Evolutionary conservation across 2,888 invertebrate genomes (phyloP).

Genomic region (Ochropleura plecta): DNA sequence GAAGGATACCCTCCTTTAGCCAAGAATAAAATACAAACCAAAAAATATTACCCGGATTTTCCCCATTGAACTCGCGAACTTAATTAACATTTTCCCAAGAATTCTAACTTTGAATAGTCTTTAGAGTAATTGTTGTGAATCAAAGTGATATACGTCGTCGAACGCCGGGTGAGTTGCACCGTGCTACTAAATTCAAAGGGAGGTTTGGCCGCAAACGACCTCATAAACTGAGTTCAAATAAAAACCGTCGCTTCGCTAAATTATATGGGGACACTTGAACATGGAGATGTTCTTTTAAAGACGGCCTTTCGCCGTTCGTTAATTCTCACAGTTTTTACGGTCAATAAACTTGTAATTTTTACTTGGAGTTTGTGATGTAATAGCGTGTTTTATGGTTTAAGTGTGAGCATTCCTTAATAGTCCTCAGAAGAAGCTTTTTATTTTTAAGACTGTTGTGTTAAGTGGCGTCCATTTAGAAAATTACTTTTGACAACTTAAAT

Average conservation of each 20-base stretch:
- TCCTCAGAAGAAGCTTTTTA: constrained; percentile 40
- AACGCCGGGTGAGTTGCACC: constrained; percentile 63
- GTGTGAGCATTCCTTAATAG: constrained; percentile 47
- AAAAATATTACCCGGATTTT: constrained; percentile 38
- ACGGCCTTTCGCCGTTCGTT: constrained; percentile 62
- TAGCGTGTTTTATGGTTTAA: constrained; percentile 54
- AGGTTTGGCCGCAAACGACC: constrained; percentile 75
- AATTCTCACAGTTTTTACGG: constrained; percentile 66
- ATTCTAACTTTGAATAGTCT: constrained; percentile 67
- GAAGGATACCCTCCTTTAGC: constrained; percentile 5
- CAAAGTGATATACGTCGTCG: constrained; percentile 72
- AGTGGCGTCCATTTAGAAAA: constrained; percentile 16
- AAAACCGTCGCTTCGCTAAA: constrained; percentile 78
- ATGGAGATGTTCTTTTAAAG: constrained; percentile 67
- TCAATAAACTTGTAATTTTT: constrained; percentile 68
- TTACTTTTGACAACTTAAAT: constrained; percentile 8
- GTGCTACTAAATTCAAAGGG: constrained; percentile 77
- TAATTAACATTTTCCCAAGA: constrained; percentile 80
- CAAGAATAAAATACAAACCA: constrained; percentile 37
- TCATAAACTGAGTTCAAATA: constrained; percentile 81
- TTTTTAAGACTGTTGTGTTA: constrained; percentile 31
- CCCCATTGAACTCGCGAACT: constrained; percentile 66
- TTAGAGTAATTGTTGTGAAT: constrained; percentile 78
- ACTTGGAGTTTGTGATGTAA: constrained; percentile 52
- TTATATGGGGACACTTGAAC: constrained; percentile 75